Conservation (phyloP, 2,797 vertebrate genomes). For the Iguana delicatissima region DNA sequence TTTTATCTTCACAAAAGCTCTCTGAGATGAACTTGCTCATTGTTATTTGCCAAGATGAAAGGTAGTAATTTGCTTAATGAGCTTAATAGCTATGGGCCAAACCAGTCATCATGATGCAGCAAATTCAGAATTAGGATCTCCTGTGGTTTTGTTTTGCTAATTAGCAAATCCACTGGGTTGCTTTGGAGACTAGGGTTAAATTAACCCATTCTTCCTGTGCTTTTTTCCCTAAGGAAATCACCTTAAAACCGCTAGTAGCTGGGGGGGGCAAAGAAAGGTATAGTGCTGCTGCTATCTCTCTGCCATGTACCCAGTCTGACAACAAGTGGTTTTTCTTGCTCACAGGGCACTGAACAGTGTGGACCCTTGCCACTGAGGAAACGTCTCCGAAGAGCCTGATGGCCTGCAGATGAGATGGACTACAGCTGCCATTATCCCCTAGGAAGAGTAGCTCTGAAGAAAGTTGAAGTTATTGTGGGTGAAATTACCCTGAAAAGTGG, state of each 20-base stretch:
- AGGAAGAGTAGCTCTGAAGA: neutral
- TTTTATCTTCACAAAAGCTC: neutral
- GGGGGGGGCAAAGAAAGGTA: neutral
- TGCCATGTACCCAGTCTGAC: no score
- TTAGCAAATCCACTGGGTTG: neutral
- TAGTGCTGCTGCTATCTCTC: neutral
- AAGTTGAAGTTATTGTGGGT: neutral
- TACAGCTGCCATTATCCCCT: neutral
- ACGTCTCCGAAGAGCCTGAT: neutral
- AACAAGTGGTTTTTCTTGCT: neutral
- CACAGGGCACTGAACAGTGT: neutral
- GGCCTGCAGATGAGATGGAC: neutral
- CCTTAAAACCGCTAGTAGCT: neutral
- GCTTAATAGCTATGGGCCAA: neutral
- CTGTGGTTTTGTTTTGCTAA: neutral
- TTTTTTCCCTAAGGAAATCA: neutral
- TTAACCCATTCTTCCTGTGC: neutral
- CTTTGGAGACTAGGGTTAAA: neutral
- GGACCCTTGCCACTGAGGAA: neutral
- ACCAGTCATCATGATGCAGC: neutral
- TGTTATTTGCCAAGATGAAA: neutral
- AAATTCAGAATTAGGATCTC: neutral
- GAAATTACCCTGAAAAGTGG: neutral
- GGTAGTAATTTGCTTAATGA: neutral
- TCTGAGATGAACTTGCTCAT: neutral